phyloP scores from a whole-genome alignment of 2,797 vertebrate species.

The Gambusia yucatana region DNA sequence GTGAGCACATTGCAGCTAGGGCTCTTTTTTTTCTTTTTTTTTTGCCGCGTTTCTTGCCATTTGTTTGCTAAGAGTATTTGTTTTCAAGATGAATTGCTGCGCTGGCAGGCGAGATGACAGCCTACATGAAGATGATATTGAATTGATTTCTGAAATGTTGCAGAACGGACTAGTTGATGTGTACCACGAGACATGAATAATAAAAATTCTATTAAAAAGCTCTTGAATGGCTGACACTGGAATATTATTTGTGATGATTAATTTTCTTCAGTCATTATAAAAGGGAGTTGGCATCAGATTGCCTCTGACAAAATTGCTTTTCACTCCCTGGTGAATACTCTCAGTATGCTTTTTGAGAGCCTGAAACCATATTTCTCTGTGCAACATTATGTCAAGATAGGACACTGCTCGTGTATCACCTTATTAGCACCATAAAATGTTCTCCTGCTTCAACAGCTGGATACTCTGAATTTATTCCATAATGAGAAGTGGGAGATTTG shows the following conservation, averaged over 20 bases:
- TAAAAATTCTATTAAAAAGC: constrained; percentile 98
- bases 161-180: constrained; percentile 91
- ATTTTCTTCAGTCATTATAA: constrained; percentile 97
- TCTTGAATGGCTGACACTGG: constrained; percentile 92
- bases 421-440: constrained; percentile 62
- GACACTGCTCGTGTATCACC: constrained; percentile 68
- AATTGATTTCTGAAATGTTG: constrained; percentile 94
- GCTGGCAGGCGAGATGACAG: constrained; percentile 85
- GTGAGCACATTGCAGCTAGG: constrained; percentile 65
- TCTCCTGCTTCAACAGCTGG: constrained; percentile 47
- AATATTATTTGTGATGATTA: constrained; percentile 97
- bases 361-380: constrained; percentile 78
- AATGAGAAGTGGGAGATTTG: constrained; percentile 22
- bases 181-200: constrained; percentile 91
- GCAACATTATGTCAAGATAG: constrained; percentile 78
- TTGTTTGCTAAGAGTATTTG: constrained; percentile 87
- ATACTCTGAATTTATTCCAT: constrained; percentile 41
- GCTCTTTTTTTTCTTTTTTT: constrained; percentile 40
- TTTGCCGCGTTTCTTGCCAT: constrained; percentile 67
- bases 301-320: constrained; percentile 94
- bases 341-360: constrained; percentile 79
- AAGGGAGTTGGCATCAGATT: constrained; percentile 91
- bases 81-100: constrained; percentile 86
- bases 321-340: constrained; percentile 91
- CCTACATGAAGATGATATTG: constrained; percentile 91